These are phyloP conservation scores for Thecocarcelia acutangulata DNA, from an alignment of 2,888 invertebrate genomes.

Conservation along the genomic window DNA sequence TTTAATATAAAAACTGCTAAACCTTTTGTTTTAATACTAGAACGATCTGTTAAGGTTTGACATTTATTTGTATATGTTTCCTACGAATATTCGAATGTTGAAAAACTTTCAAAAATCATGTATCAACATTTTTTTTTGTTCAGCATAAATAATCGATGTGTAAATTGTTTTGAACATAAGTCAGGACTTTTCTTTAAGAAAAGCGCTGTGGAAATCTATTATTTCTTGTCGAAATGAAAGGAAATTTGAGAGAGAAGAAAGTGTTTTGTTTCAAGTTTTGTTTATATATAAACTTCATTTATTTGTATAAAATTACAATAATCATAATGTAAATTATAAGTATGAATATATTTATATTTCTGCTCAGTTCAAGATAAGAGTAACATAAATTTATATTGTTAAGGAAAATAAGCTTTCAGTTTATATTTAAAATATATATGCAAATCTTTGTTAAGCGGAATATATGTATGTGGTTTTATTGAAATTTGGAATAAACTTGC, in stretches of 20 bases:
- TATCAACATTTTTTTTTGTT: too few species aligned
- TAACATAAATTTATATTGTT: constrained; percentile 54
- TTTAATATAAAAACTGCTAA: too few species aligned
- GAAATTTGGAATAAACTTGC: constrained; percentile 41
- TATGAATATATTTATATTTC: constrained; percentile 48
- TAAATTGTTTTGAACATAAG: too few species aligned
- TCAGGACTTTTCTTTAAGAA: not conserved
- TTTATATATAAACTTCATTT: constrained; percentile 64
- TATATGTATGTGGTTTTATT: constrained; percentile 2
- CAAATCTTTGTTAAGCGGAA: constrained; percentile 15
- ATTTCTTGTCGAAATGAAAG: constrained; percentile 53
- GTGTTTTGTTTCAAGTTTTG: constrained; percentile 12
- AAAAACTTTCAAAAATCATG: too few species aligned
- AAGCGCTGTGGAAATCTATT: constrained; percentile 9
- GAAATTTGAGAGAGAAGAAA: constrained; percentile 38
- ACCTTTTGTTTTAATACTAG: too few species aligned
- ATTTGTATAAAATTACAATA: constrained; percentile 69
- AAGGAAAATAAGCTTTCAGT: constrained; percentile 9
- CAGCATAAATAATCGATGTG: too few species aligned
- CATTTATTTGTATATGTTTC: too few species aligned
- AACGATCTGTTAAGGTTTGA: too few species aligned
- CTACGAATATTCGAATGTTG: too few species aligned
- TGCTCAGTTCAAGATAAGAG: constrained; percentile 63
- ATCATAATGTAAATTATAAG: constrained; percentile 58
- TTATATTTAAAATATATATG: constrained; percentile 6